Evolutionary conservation across 2,888 invertebrate species (phyloP), one percentile per base, ranked within the genome.

Genomic region (Xanthia icteritia): DNA sequence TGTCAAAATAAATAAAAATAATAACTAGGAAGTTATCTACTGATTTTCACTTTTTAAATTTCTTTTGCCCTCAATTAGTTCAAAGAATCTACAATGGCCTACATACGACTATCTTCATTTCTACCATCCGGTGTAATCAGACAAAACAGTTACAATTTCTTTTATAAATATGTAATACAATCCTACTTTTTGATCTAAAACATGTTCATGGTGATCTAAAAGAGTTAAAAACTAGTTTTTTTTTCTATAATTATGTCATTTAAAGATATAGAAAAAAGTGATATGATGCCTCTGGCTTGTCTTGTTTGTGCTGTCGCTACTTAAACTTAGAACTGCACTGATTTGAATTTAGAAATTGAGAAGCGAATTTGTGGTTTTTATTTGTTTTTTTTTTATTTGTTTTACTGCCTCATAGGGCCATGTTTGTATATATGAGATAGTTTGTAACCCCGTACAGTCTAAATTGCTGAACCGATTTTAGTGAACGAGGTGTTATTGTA

Each of bases 201-300:
- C 60, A 39, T 27, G 72, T 85, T 63, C 9, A 31, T 27, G 4
- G 45, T 67, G 77, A 79, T 80, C 70, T 64, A 72, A 76, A 77
- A 74, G 27, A 39, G 45, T 54, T 11, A 5, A 36, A 73, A 80
- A 80, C 79, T 70, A 80, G 88, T 88, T 88, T 83, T 89, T 85
- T n/a, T 84, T 89, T 88, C 86, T 86, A 78, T 89, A 94, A 94
- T 94, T 94, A 94, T 92, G 92, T 93, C 92, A 94, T 93, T 90
- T 76, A 60, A 67, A 67, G 68, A 67, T 84, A 74, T 73, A 85
- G 85, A 87, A 89, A 76, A 92, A 92, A 91, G 91, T 91, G 89
- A 92, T 89, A 86, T 87, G 85, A 63, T 75, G 78, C 81, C 77
- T 83, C 78, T n/a, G n/a, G 77, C 36, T n/a, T 11, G 66, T 65